phyloP scores from a whole-genome alignment of 2,888 invertebrate genomes.

The Petrolisthes cinctipes region DNA sequence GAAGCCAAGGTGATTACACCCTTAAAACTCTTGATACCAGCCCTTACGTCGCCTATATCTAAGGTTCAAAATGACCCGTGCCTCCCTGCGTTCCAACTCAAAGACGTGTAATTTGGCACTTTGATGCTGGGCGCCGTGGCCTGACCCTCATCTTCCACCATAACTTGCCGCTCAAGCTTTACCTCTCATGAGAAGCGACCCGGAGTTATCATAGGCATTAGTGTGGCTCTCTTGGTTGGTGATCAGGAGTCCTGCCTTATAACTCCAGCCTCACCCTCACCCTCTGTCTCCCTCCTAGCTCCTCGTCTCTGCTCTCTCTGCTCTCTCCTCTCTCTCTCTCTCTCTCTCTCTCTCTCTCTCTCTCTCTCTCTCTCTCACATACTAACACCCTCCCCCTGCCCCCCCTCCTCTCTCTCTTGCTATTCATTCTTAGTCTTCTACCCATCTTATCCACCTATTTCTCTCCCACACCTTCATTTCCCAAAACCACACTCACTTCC shows the following conservation, averaged over 20 bases:
- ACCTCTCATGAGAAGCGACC: constrained; percentile 15
- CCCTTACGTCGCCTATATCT: constrained; percentile 5
- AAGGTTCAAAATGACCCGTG: constrained; percentile 6
- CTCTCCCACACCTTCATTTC: too few species aligned
- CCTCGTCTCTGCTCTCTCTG: background rate
- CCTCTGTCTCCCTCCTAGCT: background rate
- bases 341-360: background rate
- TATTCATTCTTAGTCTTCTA: too few species aligned
- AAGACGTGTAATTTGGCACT: constrained; percentile 40
- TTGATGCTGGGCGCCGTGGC: background rate
- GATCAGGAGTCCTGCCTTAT: background rate
- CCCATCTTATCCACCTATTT: too few species aligned
- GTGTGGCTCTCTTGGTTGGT: background rate
- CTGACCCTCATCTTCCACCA: constrained; percentile 23
- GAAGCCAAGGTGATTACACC: constrained; percentile 13
- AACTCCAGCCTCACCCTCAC: background rate
- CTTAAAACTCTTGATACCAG: background rate
- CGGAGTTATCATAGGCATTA: constrained; percentile 33
- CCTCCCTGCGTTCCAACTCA: background rate
- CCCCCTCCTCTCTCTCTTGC: background rate
- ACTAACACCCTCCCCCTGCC: background rate
- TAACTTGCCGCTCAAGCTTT: constrained; percentile 25
- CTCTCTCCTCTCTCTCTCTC: background rate
- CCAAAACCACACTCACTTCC: too few species aligned
- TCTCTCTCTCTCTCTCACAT: background rate